phyloP scores from a whole-genome alignment of 2,888 invertebrate species.

The Lycia hirtaria region DNA sequence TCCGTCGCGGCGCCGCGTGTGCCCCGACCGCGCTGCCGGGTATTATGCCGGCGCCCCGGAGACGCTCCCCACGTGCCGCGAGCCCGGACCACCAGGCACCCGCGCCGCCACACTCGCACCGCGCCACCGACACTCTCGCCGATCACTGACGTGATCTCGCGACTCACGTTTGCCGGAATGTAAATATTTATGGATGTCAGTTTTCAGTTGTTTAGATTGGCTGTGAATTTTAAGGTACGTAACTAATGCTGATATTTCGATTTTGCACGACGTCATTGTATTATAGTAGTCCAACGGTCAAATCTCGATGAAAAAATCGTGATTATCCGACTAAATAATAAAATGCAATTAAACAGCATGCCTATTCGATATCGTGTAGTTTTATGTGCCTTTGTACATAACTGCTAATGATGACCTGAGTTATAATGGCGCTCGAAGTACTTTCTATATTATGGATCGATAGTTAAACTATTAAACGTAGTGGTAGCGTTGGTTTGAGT shows the following conservation, averaged over 20 bases:
- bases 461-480: constrained; percentile 75
- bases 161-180: constrained; percentile 77
- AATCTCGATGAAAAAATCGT: constrained; percentile 33
- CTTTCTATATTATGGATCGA: constrained; percentile 79
- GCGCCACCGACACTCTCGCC: constrained; percentile 54
- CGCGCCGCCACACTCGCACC: constrained; percentile 51
- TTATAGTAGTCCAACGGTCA: constrained; percentile 41
- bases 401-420: constrained; percentile 73
- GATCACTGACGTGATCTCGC: constrained; percentile 71
- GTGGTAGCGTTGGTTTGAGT: constrained; percentile 67
- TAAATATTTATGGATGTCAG: constrained; percentile 85
- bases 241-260: constrained; percentile 71
- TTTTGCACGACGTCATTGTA: constrained; percentile 69
- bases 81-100: constrained; percentile 60
- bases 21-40: constrained; percentile 53
- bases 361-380: constrained; percentile 70
- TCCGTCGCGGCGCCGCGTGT: constrained; percentile 48
- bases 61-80: constrained; percentile 70
- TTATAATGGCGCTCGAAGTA: constrained; percentile 75
- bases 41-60: constrained; percentile 77
- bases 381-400: constrained; percentile 74
- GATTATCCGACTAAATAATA: constrained; percentile 54
- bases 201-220: constrained; percentile 85
- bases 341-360: constrained; percentile 66
- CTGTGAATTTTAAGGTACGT: constrained; percentile 85